These are phyloP conservation scores for Apamea sordens DNA, from an alignment of 2,888 invertebrate genomes.

Conservation along the genomic window DNA sequence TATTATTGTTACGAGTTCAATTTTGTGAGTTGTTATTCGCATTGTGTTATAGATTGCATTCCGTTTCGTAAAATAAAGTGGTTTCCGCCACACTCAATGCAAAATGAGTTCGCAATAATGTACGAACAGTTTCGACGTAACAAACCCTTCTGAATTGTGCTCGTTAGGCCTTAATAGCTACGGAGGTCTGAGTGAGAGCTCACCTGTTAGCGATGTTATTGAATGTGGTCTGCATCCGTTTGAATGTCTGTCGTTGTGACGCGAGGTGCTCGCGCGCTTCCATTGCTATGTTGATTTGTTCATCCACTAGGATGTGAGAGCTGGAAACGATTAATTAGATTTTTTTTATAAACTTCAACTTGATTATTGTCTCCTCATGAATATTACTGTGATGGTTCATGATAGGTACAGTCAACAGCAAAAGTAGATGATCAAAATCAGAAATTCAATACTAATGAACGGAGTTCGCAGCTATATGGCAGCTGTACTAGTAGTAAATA, in stretches of 20 bases:
- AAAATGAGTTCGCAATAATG: neutral
- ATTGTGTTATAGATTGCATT: neutral
- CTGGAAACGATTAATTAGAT: conserved; percentile 75
- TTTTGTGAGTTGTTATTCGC: neutral
- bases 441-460: too few relatives aligned
- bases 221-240: conserved; percentile 97
- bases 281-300: conserved; percentile 99
- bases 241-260: conserved; percentile 96
- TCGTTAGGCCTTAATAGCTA: neutral
- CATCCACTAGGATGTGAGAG: conserved; percentile 97
- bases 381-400: neutral
- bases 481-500: too few relatives aligned
- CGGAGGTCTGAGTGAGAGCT: neutral
- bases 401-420: too few relatives aligned
- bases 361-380: neutral
- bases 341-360: too few relatives aligned
- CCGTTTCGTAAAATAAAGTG: neutral
- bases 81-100: neutral
- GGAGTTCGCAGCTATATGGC: too few relatives aligned
- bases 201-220: conserved; percentile 97
- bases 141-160: neutral
- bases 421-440: too few relatives aligned
- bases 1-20: neutral
- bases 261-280: conserved; percentile 98
- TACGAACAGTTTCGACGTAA: too few relatives aligned